These are phyloP conservation scores for Archips crataeganus DNA, from an alignment of 2,888 invertebrate genomes.

Conservation along the genomic window DNA sequence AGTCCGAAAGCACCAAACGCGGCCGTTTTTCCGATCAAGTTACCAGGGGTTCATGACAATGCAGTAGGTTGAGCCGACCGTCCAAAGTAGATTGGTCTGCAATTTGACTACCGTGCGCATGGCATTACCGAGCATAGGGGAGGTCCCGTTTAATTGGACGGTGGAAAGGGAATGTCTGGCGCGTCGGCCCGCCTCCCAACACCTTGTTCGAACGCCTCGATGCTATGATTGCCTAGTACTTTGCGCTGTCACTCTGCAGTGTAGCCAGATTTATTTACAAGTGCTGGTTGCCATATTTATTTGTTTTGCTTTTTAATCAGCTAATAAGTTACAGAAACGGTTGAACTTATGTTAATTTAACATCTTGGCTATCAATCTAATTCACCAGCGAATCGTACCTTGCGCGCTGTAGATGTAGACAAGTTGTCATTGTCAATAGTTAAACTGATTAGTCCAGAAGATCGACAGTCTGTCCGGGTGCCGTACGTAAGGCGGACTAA, in stretches of 20 bases:
- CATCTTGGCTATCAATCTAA: conserved; percentile 16
- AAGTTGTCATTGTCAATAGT: conserved; percentile 60
- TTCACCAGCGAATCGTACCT: conserved; percentile 23
- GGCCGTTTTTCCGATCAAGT: conserved; percentile 59
- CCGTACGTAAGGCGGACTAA: conserved; percentile 50
- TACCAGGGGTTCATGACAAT: conserved; percentile 72
- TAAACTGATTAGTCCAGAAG: conserved; percentile 61
- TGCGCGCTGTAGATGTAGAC: conserved; percentile 38
- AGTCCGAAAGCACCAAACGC: conserved; percentile 47
- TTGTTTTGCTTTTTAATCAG: conserved; percentile 14
- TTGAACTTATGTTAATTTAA: conserved; percentile 24
- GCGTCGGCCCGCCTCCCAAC: conserved; percentile 77
- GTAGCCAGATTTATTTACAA: conserved; percentile 28
- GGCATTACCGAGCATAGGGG: conserved; percentile 64
- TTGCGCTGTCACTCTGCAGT: conserved; percentile 58
- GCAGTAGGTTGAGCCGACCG: conserved; percentile 58
- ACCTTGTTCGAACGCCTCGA: conserved; percentile 78
- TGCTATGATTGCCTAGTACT: conserved; percentile 79
- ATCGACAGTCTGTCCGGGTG: conserved; percentile 62
- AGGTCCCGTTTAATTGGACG: conserved; percentile 76
- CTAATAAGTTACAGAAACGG: conserved; percentile 8
- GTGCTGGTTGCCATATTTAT: not conserved
- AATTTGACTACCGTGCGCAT: conserved; percentile 56
- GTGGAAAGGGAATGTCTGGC: conserved; percentile 78
- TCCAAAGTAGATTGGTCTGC: conserved; percentile 63